phyloP scores from a whole-genome alignment of 2,113 vertebrate species.

The Poeciliopsis retropinna region DNA sequence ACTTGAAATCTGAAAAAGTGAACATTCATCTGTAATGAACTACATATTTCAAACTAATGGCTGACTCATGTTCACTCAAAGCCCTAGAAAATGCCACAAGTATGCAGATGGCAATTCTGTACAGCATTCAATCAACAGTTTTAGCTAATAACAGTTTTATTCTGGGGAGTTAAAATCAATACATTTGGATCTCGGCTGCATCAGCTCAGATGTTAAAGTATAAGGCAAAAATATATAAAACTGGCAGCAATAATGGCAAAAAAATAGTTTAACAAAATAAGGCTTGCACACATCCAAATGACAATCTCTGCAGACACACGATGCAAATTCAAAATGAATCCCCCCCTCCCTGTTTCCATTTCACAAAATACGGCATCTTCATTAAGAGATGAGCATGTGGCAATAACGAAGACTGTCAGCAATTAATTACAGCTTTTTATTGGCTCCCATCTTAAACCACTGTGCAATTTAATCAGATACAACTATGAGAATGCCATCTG shows the following conservation, averaged over 20 bases:
- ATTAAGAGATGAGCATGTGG: constrained; percentile 29
- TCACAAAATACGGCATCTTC: constrained; percentile 18
- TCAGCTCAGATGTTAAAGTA: neutral
- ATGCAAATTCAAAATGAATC: neutral
- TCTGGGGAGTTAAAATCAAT: neutral
- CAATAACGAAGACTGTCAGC: constrained; percentile 31
- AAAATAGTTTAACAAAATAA: neutral
- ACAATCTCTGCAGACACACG: neutral
- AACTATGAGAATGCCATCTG: constrained; percentile 51
- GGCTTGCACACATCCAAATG: neutral
- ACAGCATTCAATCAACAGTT: constrained; percentile 1
- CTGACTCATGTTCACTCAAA: neutral
- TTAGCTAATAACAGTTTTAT: neutral
- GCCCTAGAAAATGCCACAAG: neutral
- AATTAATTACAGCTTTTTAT: constrained; percentile 59
- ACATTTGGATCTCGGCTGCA: neutral
- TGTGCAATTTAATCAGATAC: constrained; percentile 53
- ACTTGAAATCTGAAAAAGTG: constrained; percentile 1
- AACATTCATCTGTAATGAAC: neutral
- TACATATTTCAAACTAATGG: neutral
- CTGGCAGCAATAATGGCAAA: neutral
- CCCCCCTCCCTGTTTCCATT: neutral
- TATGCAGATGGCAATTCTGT: neutral
- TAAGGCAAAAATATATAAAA: too few species aligned
- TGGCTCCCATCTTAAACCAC: constrained; percentile 40